Conservation (phyloP, 2,113 vertebrate genomes). For the Apodemus sylvaticus region DNA sequence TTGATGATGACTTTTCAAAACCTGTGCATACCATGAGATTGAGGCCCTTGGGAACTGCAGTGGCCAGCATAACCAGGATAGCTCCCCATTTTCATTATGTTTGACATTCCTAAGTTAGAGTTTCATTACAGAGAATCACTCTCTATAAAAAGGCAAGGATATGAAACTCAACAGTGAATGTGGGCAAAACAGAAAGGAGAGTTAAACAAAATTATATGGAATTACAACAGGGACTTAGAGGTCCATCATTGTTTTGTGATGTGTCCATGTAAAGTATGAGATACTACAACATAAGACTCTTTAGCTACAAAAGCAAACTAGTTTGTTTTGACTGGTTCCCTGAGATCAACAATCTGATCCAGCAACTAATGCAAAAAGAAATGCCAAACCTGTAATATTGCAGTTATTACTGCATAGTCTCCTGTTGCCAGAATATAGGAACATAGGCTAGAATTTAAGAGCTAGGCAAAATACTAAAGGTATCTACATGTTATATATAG, state of each 20-base stretch:
- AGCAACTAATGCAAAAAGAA: constrained; percentile 15
- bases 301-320: background rate
- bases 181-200: constrained; percentile 32
- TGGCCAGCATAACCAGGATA: background rate
- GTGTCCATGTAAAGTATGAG: background rate
- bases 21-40: constrained; percentile 28
- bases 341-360: background rate
- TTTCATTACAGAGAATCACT: constrained; percentile 59
- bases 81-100: constrained; percentile 50
- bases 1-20: constrained; percentile 37
- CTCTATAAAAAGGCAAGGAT: constrained; percentile 54
- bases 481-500: background rate
- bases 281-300: background rate
- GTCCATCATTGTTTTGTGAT: background rate
- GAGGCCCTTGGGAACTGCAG: constrained; percentile 29
- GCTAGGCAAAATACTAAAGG: background rate
- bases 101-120: constrained; percentile 77
- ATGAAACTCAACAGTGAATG: constrained; percentile 56
- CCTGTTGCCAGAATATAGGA: background rate
- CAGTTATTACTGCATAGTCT: background rate
- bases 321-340: constrained; percentile 16
- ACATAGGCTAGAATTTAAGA: background rate
- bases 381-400: background rate
- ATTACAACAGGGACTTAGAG: constrained; percentile 55
- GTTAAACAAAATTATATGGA: constrained; percentile 44